phyloP scores from a whole-genome alignment of 2,113 vertebrate genomes.

The Cheirogaleus medius region DNA sequence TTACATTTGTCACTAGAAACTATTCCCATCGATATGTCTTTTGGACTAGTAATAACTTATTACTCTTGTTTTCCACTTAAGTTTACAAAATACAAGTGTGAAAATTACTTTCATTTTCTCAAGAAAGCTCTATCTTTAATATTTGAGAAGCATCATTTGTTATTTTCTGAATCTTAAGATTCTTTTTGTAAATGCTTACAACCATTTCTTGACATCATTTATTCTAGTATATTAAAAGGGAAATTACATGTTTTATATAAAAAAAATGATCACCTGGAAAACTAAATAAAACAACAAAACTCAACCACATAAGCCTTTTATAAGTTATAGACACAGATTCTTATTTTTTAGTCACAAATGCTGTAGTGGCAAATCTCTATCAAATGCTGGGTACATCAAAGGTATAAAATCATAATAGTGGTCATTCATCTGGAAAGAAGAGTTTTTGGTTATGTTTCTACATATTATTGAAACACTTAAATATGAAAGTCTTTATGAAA shows the following conservation, averaged over 20 bases:
- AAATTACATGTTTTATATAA: background rate
- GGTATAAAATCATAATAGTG: background rate
- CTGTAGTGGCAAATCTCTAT: background rate
- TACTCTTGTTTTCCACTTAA: background rate
- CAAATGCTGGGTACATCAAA: background rate
- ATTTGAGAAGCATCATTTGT: background rate
- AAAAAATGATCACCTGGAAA: background rate
- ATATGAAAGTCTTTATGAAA: background rate
- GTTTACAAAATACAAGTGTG: constrained; percentile 34
- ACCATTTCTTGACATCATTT: background rate
- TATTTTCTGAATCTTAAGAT: constrained; percentile 54
- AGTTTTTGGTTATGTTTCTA: constrained; percentile 25
- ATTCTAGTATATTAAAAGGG: background rate
- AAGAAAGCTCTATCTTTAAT: background rate
- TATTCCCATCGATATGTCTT: background rate
- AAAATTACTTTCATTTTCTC: background rate
- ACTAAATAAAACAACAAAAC: background rate
- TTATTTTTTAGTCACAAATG: background rate
- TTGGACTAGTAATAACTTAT: background rate
- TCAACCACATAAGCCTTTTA: background rate
- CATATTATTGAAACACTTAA: constrained; percentile 17
- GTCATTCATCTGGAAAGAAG: background rate
- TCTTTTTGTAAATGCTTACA: background rate
- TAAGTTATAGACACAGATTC: background rate
- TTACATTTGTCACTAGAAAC: background rate